A percentile compares a stretch with the other conserved stretches of the same genome.
Evolutionary conservation across 2,888 invertebrate species (phyloP).

Genomic region (Clivina fossor): DNA sequence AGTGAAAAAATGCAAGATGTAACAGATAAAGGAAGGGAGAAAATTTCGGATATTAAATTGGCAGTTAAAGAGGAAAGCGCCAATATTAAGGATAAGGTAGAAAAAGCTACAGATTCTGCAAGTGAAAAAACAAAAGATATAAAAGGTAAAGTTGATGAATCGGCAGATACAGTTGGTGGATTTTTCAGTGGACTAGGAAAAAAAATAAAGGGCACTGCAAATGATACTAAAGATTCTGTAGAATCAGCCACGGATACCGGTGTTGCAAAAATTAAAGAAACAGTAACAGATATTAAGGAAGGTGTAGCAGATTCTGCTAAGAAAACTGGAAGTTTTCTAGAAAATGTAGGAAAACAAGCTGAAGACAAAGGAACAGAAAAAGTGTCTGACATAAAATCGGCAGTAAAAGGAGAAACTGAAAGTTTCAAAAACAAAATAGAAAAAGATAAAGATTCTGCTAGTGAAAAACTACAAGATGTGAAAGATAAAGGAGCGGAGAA

Average conservation of each 20-base stretch:
- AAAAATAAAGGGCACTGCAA: slow-evolving; percentile 17
- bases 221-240: slow-evolving; percentile 16
- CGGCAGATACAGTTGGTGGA: slow-evolving; percentile 12
- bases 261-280: too few species aligned
- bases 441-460: background rate
- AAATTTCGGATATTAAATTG: too few species aligned
- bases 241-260: slow-evolving; percentile 18
- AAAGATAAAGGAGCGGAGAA: slow-evolving; percentile 39
- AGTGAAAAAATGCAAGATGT: too few species aligned
- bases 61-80: too few species aligned
- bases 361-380: slow-evolving; percentile 24
- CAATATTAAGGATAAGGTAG: too few species aligned
- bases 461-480: too few species aligned
- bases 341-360: too few species aligned
- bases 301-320: slow-evolving; percentile 51
- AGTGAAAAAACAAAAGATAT: slow-evolving; percentile 37
- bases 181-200: slow-evolving; percentile 26
- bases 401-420: slow-evolving; percentile 51
- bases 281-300: background rate
- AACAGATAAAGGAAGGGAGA: too few species aligned
- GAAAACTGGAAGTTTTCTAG: too few species aligned
- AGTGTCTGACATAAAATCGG: slow-evolving; percentile 7
- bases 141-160: slow-evolving; percentile 27
- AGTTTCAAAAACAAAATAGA: background rate
- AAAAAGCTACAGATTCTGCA: slow-evolving; percentile 39